Evolutionary conservation across 2,888 invertebrate genomes (phyloP).

Genomic region (Muscina levida): DNA sequence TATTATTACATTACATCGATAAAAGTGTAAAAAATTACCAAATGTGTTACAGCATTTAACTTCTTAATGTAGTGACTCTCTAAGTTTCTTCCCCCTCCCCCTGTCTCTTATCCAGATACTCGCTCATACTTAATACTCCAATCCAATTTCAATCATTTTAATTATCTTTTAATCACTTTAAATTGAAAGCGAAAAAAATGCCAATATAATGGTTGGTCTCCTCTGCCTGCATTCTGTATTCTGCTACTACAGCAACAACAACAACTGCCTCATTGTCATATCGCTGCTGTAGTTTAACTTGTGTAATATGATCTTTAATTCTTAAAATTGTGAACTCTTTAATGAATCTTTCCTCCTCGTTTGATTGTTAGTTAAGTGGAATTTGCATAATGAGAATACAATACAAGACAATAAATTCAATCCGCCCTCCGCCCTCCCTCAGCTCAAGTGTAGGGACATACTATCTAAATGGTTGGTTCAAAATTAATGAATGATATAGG

Average conservation of each 20-base stretch:
- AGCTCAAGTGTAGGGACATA: not conserved
- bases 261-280: not conserved
- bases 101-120: not conserved
- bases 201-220: not conserved
- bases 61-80: too few species aligned
- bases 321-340: constrained; percentile 38
- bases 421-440: too few species aligned
- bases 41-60: too few species aligned
- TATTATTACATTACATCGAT: too few species aligned
- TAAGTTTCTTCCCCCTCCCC: not conserved
- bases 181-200: constrained; percentile 24
- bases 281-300: constrained; percentile 25
- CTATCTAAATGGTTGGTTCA: not conserved
- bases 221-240: too few species aligned
- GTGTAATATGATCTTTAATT: constrained; percentile 63
- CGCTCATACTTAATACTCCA: not conserved
- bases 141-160: constrained; percentile 28
- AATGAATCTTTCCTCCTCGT: constrained; percentile 47
- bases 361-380: constrained; percentile 44
- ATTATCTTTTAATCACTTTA: constrained; percentile 60
- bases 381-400: constrained; percentile 71
- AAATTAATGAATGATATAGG: constrained; percentile 27
- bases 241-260: too few species aligned
- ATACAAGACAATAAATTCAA: constrained; percentile 60
- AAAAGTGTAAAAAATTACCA: too few species aligned